Conservation (phyloP, 2,797 vertebrate species). For the Cephalopachus bancanus region DNA sequence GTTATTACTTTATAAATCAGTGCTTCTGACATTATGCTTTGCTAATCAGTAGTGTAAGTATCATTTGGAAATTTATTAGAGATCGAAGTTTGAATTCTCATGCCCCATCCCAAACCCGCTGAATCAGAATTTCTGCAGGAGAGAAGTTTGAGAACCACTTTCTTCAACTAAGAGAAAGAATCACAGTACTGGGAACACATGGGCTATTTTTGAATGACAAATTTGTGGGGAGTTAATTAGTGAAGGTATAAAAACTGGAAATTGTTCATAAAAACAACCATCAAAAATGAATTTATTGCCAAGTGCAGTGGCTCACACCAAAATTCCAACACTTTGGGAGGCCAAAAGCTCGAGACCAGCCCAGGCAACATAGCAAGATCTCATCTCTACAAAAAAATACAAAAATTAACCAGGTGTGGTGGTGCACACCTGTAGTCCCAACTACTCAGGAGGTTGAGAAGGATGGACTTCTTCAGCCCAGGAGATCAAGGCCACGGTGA, state of each 20-base stretch:
- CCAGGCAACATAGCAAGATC: too few relatives aligned
- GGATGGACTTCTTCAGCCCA: too few relatives aligned
- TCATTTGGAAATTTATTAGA: conserved; percentile 25
- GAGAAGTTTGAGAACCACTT: neutral
- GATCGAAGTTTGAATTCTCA: neutral
- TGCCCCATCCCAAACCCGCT: neutral
- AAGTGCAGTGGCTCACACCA: too few relatives aligned
- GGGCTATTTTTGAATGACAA: neutral
- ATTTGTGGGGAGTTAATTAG: neutral
- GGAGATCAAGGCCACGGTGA: too few relatives aligned
- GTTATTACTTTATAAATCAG: neutral
- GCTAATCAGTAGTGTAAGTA: neutral
- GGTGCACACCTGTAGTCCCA: too few relatives aligned
- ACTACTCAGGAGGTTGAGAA: too few relatives aligned
- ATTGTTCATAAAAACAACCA: neutral
- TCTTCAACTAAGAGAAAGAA: neutral
- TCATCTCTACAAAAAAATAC: too few relatives aligned
- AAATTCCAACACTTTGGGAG: too few relatives aligned
- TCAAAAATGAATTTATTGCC: neutral
- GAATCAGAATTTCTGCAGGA: neutral
- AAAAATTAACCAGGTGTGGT: too few relatives aligned
- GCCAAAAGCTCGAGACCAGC: too few relatives aligned
- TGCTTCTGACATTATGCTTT: neutral
- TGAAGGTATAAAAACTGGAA: neutral
- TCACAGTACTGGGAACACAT: neutral